Evolutionary conservation across 2,113 vertebrate species (phyloP), one percentile per base, ranked within the genome.

Genomic region (Calidris pygmaea): DNA sequence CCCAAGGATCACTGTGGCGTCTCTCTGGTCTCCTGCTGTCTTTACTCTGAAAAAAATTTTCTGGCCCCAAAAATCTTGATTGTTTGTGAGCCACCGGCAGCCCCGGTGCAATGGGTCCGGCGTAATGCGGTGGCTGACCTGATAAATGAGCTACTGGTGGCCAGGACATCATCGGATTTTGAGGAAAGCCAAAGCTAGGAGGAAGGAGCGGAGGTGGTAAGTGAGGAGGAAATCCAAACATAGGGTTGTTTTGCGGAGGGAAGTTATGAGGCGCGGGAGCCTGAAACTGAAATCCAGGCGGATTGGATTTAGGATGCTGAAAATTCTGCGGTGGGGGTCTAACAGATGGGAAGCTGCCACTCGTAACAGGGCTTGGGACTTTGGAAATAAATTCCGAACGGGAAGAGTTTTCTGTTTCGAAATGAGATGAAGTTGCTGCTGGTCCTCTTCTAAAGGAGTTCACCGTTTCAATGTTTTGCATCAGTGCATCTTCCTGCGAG

Each of bases 1-100:
- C 99, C 98, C 99, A 99, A 34, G 98, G 98, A 93, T 99, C 99
- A 1, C 97, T 98, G 92, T 99, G 98, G 30, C 97, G 98, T 91
- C 98, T 98, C 95, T 99, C 99, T 19, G 96, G 95, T 56, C 98
- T 98, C 92, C 98, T 98, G 76, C 94, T 85, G 41, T 99, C 98
- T 97, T 98, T 99, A 94, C 92, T 90, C 41, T 98, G 98, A 80
- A 97, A 97, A 77, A 98, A 98, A 66, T 97, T 98, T 62, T 98
- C 97, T 60, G 98, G 97, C 62, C 98, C 98, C 16, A 98, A 86
- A 95, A 96, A 98, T 87, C 98, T 97, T 70, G 98, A 96, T 5
- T 95, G 95, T 65, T 98, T 96, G 84, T 97, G 97, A 20, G 96
- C 70, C 62, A 97, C 72, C 22, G 97, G 80, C 30, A 97, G 97